Conservation (phyloP, 2,113 vertebrate genomes). For the Kryptolebias marmoratus region DNA sequence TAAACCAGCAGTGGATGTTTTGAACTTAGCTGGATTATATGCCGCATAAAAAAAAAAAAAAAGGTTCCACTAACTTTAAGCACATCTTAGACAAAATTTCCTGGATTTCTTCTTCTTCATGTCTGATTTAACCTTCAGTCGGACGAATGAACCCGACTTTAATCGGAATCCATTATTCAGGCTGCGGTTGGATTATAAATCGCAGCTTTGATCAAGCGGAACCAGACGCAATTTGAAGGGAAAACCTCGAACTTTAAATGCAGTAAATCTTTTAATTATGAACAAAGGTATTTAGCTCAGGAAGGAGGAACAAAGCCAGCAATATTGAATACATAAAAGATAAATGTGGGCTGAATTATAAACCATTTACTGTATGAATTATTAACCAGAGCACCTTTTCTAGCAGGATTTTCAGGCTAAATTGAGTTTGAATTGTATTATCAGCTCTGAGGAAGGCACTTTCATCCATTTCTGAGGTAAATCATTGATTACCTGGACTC, state of each 20-base stretch:
- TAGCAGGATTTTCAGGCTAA: neutral
- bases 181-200: slow-evolving; percentile 31
- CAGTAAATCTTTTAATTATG: slow-evolving; percentile 40
- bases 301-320: slow-evolving; percentile 40
- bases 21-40: neutral
- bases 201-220: slow-evolving; percentile 36
- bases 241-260: slow-evolving; percentile 19
- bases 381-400: slow-evolving; percentile 12
- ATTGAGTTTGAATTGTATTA: slow-evolving; percentile 11
- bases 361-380: slow-evolving; percentile 49
- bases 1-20: neutral
- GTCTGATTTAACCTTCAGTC: slow-evolving; percentile 16
- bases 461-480: neutral
- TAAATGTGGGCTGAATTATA: slow-evolving; percentile 50
- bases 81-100: slow-evolving; percentile 3
- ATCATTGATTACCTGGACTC: slow-evolving; percentile 20
- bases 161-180: slow-evolving; percentile 29
- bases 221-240: neutral
- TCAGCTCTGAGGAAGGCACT: neutral
- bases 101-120: neutral
- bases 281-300: slow-evolving; percentile 51
- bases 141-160: slow-evolving; percentile 11
- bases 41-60: neutral
- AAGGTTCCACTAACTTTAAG: neutral
- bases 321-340: slow-evolving; percentile 53